Evolutionary conservation across 1,140 invertebrate genomes (phyloP).

Genomic region (Aphidius ervi): DNA sequence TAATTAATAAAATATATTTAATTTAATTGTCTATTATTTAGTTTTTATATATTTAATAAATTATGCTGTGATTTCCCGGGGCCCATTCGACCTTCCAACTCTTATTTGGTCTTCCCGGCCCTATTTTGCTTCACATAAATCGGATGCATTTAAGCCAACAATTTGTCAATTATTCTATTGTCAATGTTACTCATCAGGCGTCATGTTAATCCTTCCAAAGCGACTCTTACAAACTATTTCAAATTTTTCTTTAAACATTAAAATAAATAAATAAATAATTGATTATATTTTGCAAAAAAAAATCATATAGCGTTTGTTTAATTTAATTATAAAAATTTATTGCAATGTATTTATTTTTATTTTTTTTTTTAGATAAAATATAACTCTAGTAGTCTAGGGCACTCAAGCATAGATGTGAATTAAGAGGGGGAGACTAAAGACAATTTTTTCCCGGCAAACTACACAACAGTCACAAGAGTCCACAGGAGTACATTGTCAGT

Average conservation of each 20-base stretch:
- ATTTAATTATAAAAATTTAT: background rate
- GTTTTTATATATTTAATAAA: slow-evolving; percentile 7
- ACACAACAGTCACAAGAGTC: slow-evolving; percentile 31
- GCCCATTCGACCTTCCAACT: slow-evolving; percentile 37
- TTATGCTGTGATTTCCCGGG: slow-evolving; percentile 7
- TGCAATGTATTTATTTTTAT: background rate
- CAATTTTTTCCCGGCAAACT: slow-evolving; percentile 13
- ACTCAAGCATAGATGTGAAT: no score
- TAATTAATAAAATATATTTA: no score
- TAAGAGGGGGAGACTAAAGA: slow-evolving; percentile 29
- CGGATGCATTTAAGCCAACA: slow-evolving; percentile 45
- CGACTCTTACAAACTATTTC: no score
- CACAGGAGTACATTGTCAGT: slow-evolving; percentile 34
- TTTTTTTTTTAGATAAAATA: background rate
- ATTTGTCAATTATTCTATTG: slow-evolving; percentile 50
- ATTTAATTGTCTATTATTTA: slow-evolving; percentile 1
- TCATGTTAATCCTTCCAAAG: slow-evolving; percentile 19
- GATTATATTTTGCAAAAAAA: background rate
- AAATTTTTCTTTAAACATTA: no score
- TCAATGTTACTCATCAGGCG: slow-evolving; percentile 43
- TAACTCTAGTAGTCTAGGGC: background rate
- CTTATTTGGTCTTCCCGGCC: slow-evolving; percentile 16
- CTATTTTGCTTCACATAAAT: slow-evolving; percentile 31
- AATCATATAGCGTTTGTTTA: background rate
- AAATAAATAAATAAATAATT: slow-evolving; percentile 4